A percentile compares a stretch with the other conserved stretches of the same genome.
These are phyloP conservation scores for Neoseiulus cucumeris DNA, from an alignment of 1,140 invertebrate species.

Conservation along the genomic window DNA sequence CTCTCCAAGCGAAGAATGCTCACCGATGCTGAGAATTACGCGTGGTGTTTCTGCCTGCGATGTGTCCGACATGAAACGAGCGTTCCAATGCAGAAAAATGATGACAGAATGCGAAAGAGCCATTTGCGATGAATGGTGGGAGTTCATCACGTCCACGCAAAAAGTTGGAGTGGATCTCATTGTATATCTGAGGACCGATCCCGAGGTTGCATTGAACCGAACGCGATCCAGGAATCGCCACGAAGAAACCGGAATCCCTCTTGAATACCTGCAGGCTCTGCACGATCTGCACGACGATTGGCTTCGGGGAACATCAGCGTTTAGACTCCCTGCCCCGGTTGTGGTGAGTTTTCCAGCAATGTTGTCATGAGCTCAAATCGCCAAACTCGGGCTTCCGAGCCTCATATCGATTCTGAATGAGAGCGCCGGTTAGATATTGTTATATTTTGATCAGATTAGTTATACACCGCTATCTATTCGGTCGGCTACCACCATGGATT, in stretches of 20 bases:
- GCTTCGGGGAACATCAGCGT: background rate
- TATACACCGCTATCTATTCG: too few species aligned
- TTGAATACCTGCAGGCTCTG: background rate
- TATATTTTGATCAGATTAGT: background rate
- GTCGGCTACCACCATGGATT: too few species aligned
- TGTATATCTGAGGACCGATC: background rate
- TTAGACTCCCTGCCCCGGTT: background rate
- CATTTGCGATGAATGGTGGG: conserved; percentile 3
- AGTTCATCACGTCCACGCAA: background rate
- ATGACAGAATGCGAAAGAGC: conserved; percentile 1
- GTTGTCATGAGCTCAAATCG: background rate
- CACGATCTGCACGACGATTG: background rate
- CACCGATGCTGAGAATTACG: too few species aligned
- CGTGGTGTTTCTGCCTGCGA: too few species aligned
- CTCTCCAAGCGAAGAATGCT: too few species aligned
- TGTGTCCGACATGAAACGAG: too few species aligned
- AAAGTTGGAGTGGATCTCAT: background rate
- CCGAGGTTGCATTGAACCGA: background rate
- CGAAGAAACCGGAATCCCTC: background rate
- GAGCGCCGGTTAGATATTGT: background rate
- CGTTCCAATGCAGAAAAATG: background rate
- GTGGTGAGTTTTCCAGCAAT: background rate
- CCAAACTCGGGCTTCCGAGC: background rate
- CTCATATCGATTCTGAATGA: background rate
- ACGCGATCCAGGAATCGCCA: background rate